Evolutionary conservation across 2,888 invertebrate genomes (phyloP).

Genomic region (Chloroclystis v-ata): DNA sequence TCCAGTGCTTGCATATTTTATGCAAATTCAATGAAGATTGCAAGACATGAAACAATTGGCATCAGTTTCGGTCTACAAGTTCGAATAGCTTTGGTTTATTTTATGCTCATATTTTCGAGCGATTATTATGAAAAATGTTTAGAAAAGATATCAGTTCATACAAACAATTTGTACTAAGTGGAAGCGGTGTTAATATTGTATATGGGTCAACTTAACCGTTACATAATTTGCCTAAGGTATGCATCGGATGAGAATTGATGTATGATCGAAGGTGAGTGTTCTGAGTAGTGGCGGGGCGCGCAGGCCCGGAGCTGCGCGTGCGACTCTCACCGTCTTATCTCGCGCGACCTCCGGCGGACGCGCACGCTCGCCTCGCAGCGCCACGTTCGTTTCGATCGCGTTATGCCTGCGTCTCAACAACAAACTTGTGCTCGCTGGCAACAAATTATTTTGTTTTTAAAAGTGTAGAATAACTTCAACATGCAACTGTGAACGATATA

Average conservation of each 20-base stretch:
- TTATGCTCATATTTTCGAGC: no score
- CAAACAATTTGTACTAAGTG: background rate
- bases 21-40: conserved; percentile 60
- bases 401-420: conserved; percentile 62
- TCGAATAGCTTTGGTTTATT: conserved; percentile 4
- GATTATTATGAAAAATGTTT: no score
- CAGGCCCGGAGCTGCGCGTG: conserved; percentile 61
- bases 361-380: conserved; percentile 66
- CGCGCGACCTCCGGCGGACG: conserved; percentile 76
- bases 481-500: conserved; percentile 52
- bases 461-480: conserved; percentile 59
- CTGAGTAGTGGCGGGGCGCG: conserved; percentile 47
- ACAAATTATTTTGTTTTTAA: conserved; percentile 51
- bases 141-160: no score
- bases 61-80: conserved; percentile 45
- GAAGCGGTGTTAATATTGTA: conserved; percentile 33
- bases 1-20: conserved; percentile 62
- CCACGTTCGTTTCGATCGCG: conserved; percentile 52
- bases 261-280: conserved; percentile 59
- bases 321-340: conserved; percentile 77
- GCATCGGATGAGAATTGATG: conserved; percentile 69
- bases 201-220: conserved; percentile 67
- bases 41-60: conserved; percentile 51
- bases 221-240: conserved; percentile 63
- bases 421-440: conserved; percentile 56